Conservation (phyloP, 2,113 vertebrate genomes). For the Speoplatyrhinus poulsoni region DNA sequence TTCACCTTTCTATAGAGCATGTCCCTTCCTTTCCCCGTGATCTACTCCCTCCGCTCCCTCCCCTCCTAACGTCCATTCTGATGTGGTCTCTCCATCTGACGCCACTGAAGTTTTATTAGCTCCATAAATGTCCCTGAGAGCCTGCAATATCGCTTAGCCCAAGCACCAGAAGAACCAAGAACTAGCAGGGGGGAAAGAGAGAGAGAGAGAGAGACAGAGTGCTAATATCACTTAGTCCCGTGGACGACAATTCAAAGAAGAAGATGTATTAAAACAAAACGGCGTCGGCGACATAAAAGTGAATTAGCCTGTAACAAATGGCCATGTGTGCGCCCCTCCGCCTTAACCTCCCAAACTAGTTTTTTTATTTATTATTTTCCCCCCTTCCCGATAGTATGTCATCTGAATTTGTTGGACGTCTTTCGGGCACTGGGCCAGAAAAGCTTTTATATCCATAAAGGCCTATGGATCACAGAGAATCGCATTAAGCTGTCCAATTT, state of each 20-base stretch:
- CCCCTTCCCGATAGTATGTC: slow-evolving; percentile 66
- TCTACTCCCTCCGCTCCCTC: slow-evolving; percentile 14
- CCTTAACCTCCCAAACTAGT: slow-evolving; percentile 63
- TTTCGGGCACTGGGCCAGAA: slow-evolving; percentile 91
- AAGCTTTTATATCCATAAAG: slow-evolving; percentile 99
- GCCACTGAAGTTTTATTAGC: slow-evolving; percentile 71
- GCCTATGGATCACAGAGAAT: slow-evolving; percentile 96
- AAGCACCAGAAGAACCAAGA: slow-evolving; percentile 44
- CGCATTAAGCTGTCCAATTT: slow-evolving; percentile 97
- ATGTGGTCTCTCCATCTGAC: slow-evolving; percentile 59
- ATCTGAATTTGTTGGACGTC: slow-evolving; percentile 93
- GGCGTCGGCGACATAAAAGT: slow-evolving; percentile 73
- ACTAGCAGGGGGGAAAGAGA: slow-evolving; percentile 20
- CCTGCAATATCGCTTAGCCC: slow-evolving; percentile 56
- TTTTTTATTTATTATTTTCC: slow-evolving; percentile 30
- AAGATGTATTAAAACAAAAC: slow-evolving; percentile 75
- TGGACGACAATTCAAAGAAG: slow-evolving; percentile 59
- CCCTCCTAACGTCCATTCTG: slow-evolving; percentile 27
- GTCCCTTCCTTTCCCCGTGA: slow-evolving; percentile 30
- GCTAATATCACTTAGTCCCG: slow-evolving; percentile 43
- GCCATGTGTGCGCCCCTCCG: slow-evolving; percentile 54
- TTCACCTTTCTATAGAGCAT: slow-evolving; percentile 27
- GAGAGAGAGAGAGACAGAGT: slow-evolving; percentile 18
- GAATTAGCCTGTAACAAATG: slow-evolving; percentile 80
- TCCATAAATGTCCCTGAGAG: slow-evolving; percentile 75